Evolutionary conservation across 2,797 vertebrate species (phyloP).

Genomic region (Fistularia commersonii): DNA sequence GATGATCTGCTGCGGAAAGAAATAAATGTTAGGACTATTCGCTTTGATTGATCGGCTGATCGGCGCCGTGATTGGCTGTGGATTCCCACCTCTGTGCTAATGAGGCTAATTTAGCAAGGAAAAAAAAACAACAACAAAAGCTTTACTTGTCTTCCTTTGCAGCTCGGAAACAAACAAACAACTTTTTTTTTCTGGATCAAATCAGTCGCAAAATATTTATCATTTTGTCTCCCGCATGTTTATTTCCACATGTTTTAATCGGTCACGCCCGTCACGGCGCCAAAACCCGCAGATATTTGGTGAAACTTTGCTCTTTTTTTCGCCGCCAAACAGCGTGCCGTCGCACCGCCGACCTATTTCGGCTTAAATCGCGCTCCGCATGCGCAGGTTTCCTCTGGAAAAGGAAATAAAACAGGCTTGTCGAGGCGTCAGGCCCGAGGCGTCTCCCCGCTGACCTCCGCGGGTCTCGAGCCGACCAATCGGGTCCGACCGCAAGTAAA

Average conservation of each 20-base stretch:
- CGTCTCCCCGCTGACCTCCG: constrained; percentile 23
- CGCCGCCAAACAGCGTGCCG: constrained; percentile 45
- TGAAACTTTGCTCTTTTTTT: constrained; percentile 18
- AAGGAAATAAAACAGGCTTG: constrained; percentile 44
- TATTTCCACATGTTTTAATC: too few relatives aligned
- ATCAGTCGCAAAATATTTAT: too few relatives aligned
- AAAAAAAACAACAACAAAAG: too few relatives aligned
- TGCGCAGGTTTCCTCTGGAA: constrained; percentile 41
- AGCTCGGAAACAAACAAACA: neutral
- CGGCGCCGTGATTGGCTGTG: constrained; percentile 39
- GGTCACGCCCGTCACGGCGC: constrained; percentile 16
- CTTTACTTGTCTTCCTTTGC: too few relatives aligned
- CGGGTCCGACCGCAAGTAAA: too few relatives aligned
- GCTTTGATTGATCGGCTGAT: constrained; percentile 38
- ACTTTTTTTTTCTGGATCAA: neutral
- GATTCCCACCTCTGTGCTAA: too few relatives aligned
- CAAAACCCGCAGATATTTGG: constrained; percentile 49
- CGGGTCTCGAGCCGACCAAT: neutral
- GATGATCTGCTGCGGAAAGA: constrained; percentile 6
- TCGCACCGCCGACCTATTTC: constrained; percentile 55
- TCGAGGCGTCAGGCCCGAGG: constrained; percentile 24
- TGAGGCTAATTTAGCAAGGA: constrained; percentile 12
- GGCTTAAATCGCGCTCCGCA: constrained; percentile 56
- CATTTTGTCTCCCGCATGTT: too few relatives aligned
- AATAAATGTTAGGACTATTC: neutral